These are phyloP conservation scores for Hypomecis atomaria DNA, from an alignment of 2,888 invertebrate species.

Conservation along the genomic window DNA sequence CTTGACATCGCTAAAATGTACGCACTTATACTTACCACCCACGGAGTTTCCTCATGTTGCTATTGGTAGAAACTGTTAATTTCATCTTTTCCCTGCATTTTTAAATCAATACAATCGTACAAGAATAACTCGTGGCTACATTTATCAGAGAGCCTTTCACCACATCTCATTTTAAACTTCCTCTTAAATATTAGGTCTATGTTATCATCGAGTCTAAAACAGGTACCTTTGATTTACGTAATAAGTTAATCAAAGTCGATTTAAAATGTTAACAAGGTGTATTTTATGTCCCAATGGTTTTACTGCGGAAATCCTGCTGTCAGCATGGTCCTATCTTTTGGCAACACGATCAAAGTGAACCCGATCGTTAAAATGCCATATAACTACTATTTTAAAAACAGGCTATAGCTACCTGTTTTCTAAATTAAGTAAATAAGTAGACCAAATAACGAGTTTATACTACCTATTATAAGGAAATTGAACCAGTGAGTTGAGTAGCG, in stretches of 20 bases:
- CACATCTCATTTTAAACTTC: too few species aligned
- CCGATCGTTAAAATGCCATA: conserved; percentile 33
- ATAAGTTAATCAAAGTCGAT: conserved; percentile 31
- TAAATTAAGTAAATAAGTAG: conserved; percentile 1
- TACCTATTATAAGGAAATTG: not conserved
- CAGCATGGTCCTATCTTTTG: conserved; percentile 49
- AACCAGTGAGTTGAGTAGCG: not conserved
- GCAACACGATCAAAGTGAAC: conserved; percentile 46
- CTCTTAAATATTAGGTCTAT: not conserved
- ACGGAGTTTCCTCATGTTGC: too few species aligned
- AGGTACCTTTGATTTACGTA: conserved; percentile 24
- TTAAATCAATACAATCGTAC: too few species aligned
- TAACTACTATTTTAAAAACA: conserved; percentile 28
- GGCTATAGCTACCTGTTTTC: conserved; percentile 3
- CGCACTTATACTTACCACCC: too few species aligned
- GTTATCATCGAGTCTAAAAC: conserved; percentile 13
- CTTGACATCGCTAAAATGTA: too few species aligned
- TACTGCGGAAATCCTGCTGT: conserved; percentile 56
- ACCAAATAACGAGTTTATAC: not conserved
- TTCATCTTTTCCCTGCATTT: too few species aligned
- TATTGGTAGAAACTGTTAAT: too few species aligned
- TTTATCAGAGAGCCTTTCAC: too few species aligned
- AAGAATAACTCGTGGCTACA: too few species aligned
- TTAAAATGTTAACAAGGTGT: conserved; percentile 35
- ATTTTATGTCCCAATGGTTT: conserved; percentile 43